Percentiles rank a stretch among this genome's conserved stretches.
phyloP scores from a whole-genome alignment of 2,888 invertebrate genomes.

The Caenorhabditis sinica region DNA sequence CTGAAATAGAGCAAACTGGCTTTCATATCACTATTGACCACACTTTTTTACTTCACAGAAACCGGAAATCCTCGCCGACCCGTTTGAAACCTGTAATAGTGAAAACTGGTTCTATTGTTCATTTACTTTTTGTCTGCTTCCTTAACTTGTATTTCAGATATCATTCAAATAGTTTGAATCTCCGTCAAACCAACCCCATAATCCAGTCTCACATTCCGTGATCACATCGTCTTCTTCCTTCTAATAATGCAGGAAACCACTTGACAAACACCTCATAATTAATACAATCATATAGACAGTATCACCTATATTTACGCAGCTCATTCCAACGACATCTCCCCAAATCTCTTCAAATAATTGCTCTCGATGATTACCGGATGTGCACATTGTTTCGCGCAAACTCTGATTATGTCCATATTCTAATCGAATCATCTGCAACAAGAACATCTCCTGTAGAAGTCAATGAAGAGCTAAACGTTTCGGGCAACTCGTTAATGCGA shows the following conservation, averaged over 20 bases:
- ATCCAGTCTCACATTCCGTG: too few relatives aligned
- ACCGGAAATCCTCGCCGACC: too few relatives aligned
- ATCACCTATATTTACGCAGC: conserved; percentile 35
- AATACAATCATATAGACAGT: not conserved
- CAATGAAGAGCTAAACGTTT: not conserved
- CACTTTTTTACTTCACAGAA: too few relatives aligned
- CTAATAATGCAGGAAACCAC: conserved; percentile 6
- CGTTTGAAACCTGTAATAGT: too few relatives aligned
- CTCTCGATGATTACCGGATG: conserved; percentile 32
- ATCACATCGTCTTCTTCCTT: not conserved
- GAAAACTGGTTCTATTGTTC: too few relatives aligned
- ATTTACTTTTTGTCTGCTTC: too few relatives aligned
- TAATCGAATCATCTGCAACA: not conserved
- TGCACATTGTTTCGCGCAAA: conserved; percentile 27
- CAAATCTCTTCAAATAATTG: conserved; percentile 54
- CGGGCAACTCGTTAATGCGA: conserved; percentile 43
- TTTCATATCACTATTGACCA: too few relatives aligned
- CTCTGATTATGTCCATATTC: not conserved
- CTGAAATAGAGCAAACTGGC: too few relatives aligned
- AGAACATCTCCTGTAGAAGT: not conserved
- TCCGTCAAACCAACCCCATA: not conserved
- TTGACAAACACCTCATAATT: conserved; percentile 38
- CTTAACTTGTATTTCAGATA: too few relatives aligned
- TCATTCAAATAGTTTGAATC: not conserved
- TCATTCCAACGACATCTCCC: conserved; percentile 12